A percentile compares a stretch with the other conserved stretches of the same genome.
These are phyloP conservation scores for Scelioninae gen. 2 DNA, from an alignment of 2,888 invertebrate species.

Conservation along the genomic window DNA sequence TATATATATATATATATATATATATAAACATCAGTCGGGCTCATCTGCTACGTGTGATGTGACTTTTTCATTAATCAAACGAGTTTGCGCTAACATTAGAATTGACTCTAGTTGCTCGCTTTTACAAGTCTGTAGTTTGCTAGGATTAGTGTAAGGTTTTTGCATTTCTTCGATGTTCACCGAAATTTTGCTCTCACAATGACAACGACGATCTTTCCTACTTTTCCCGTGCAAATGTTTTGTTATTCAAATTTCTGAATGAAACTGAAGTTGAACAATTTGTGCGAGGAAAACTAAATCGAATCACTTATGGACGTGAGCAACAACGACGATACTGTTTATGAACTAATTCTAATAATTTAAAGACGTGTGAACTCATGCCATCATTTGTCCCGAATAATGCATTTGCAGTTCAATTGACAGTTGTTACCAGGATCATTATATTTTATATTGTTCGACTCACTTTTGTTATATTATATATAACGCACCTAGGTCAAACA, in stretches of 20 bases:
- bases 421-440: conserved; percentile 20
- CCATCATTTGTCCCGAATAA: conserved; percentile 28
- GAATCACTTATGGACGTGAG: background rate
- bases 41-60: conserved; percentile 70
- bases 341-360: conserved; percentile 28
- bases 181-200: conserved; percentile 29
- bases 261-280: background rate
- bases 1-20: conserved; percentile 1
- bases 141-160: conserved; percentile 66
- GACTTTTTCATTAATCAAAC: conserved; percentile 69
- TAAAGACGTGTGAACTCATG: conserved; percentile 11
- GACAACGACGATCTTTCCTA: conserved; percentile 16
- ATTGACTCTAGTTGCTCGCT: conserved; percentile 73
- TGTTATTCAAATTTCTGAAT: background rate
- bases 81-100: conserved; percentile 69
- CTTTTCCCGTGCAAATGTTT: conserved; percentile 1
- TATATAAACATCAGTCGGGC: conserved; percentile 62
- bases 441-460: conserved; percentile 35
- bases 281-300: background rate
- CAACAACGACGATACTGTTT: conserved; percentile 11
- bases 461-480: conserved; percentile 23
- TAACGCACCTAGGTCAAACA: conserved; percentile 41
- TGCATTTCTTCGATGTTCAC: conserved; percentile 60
- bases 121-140: conserved; percentile 69
- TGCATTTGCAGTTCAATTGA: conserved; percentile 29